Evolutionary conservation across 2,113 vertebrate genomes (phyloP).

Genomic region (Dendrocopos noguchii): DNA sequence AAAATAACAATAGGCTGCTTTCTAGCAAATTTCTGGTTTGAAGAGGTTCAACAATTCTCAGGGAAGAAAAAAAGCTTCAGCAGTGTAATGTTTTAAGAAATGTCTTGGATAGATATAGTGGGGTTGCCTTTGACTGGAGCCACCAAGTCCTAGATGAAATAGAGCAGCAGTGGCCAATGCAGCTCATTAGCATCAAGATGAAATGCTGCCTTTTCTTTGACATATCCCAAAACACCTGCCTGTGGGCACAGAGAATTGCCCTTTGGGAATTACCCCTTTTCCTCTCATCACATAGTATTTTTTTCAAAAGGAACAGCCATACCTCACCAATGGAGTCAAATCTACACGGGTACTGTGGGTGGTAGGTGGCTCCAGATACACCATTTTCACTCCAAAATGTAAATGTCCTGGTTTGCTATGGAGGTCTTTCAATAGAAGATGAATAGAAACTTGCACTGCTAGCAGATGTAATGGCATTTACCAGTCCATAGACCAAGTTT

Average conservation of each 20-base stretch:
- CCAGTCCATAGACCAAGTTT: slow-evolving; percentile 40
- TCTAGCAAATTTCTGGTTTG: background rate
- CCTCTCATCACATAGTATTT: background rate
- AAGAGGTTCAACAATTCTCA: background rate
- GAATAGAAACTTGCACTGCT: background rate
- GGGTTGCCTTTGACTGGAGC: background rate
- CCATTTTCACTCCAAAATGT: background rate
- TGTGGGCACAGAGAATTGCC: background rate
- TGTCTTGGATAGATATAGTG: background rate
- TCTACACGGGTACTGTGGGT: too few relatives aligned
- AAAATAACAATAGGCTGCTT: background rate
- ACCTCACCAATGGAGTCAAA: background rate
- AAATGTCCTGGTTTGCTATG: background rate
- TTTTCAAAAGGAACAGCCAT: background rate
- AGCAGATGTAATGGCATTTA: slow-evolving; percentile 25
- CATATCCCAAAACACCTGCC: background rate
- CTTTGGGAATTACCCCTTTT: background rate
- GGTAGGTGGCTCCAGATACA: background rate
- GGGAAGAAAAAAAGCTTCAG: background rate
- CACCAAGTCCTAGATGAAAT: background rate
- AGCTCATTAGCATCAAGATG: background rate
- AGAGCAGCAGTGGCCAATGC: background rate
- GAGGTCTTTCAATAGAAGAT: background rate
- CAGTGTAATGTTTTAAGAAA: background rate
- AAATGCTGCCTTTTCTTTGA: background rate